Evolutionary conservation across 2,113 vertebrate genomes (phyloP).

Genomic region (Proteles cristata): DNA sequence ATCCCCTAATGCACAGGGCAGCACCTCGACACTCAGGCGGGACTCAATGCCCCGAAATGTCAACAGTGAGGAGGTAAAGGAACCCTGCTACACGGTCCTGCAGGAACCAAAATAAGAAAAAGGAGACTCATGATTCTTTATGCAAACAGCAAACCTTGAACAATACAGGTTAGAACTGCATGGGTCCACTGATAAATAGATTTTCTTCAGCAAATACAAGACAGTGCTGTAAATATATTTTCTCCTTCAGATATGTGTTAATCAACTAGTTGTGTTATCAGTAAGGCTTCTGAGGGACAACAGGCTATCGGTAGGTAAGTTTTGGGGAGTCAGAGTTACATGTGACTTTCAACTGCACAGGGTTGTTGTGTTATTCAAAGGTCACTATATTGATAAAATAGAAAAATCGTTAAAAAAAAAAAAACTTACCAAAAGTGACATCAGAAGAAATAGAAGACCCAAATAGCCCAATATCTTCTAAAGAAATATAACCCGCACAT

Average conservation of each 20-base stretch:
- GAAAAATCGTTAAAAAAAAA: neutral
- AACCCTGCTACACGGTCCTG: fast-evolving
- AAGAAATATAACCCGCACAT: neutral
- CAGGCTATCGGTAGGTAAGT: neutral
- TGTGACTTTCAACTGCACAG: neutral
- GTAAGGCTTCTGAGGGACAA: neutral
- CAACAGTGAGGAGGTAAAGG: fast-evolving
- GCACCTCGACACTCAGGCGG: neutral
- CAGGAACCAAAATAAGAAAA: fast-evolving
- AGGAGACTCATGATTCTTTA: neutral
- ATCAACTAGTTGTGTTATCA: neutral
- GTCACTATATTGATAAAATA: neutral
- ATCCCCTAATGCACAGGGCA: fast-evolving
- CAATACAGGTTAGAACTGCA: neutral
- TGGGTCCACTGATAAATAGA: neutral
- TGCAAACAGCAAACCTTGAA: neutral
- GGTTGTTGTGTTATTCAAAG: no score
- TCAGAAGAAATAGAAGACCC: neutral
- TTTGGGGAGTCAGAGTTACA: neutral
- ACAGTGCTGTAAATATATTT: neutral
- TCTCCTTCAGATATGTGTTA: neutral
- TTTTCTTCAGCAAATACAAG: neutral
- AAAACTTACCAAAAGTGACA: neutral
- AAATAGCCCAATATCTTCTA: neutral
- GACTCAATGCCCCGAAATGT: no score